Base-by-base conservation (phyloP, 2,797 vertebrate genomes). In the Bovichtus diacanthus region DNA sequence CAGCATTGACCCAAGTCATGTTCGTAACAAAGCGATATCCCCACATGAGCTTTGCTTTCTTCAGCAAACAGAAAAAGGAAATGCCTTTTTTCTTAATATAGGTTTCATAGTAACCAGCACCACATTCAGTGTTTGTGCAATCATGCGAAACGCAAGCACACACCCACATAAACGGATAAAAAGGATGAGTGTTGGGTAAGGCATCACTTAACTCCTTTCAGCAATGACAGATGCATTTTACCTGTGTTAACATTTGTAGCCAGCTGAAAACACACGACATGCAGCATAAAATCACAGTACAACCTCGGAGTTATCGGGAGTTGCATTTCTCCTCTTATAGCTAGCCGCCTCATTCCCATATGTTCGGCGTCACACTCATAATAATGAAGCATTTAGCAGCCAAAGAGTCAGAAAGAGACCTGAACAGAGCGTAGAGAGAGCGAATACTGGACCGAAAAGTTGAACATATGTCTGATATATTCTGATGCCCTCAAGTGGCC, bases 1-100 rank as follows among this genome's bases (percentile, higher is more conserved):
- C 72, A 65, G 65, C 61, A 15, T 10, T 86, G 82, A 89, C 85
- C 78, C 80, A 84, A 87, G 81, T 78, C 65, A 75, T 81, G 61
- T 83, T 81, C 51, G 25, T 55, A 77, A 81, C 73, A 83, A 87
- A 88, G 67, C 6, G 9, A 60, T 47, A 54, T n/a, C n/a, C n/a
- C n/a, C 25, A 49, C 23, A 36, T 10, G 9, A 25, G 39, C 4
- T 50, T 19, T 49, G 60, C 62, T 36, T 59, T 54, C 49, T 18
- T 23, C 27, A 65, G 23, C 36, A 76, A 61, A 38, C n/a, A 21
- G 67, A 44, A 16, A 34, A 29, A 39, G 53, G 43, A 62, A 64
- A 34, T 56, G 38, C 59, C 39, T 25, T 61, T n/a, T 50, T 13
- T 34, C 49, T 70, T 50, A 23, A 46, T 21, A 18, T 29, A 65